phyloP scores from a whole-genome alignment of 2,888 invertebrate species.

The Frankliniella fusca region DNA sequence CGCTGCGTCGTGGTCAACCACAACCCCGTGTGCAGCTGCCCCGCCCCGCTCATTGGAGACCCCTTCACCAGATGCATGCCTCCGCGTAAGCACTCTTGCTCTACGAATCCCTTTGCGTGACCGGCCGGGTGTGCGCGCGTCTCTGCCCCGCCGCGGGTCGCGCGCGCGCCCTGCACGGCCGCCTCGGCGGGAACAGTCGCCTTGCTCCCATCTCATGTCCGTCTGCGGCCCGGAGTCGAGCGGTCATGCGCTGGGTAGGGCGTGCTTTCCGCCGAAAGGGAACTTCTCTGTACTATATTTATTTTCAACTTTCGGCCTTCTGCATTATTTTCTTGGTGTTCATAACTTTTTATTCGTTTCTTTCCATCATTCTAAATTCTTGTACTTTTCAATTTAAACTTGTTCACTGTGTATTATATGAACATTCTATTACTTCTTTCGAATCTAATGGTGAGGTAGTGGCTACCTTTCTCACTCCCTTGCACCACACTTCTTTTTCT shows the following conservation, averaged over 20 bases:
- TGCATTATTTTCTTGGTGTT: background rate
- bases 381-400: background rate
- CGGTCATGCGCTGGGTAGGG: background rate
- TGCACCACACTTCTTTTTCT: background rate
- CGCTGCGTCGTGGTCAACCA: conserved; percentile 50
- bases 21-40: conserved; percentile 57
- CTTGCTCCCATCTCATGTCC: background rate
- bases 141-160: background rate
- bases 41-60: conserved; percentile 57
- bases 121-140: background rate
- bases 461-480: background rate
- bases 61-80: conserved; percentile 50
- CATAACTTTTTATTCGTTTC: background rate
- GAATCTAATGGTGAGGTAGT: no score
- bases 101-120: background rate
- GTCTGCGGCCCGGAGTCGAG: background rate
- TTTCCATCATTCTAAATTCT: background rate
- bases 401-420: background rate
- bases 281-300: conserved; percentile 34
- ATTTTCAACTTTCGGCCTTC: conserved; percentile 13
- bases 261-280: conserved; percentile 37
- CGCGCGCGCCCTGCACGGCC: background rate
- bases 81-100: conserved; percentile 41
- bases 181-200: background rate
- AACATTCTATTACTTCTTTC: background rate